These are phyloP conservation scores for Phylloscopus collybita DNA, from an alignment of 2,797 vertebrate species.

Conservation along the genomic window DNA sequence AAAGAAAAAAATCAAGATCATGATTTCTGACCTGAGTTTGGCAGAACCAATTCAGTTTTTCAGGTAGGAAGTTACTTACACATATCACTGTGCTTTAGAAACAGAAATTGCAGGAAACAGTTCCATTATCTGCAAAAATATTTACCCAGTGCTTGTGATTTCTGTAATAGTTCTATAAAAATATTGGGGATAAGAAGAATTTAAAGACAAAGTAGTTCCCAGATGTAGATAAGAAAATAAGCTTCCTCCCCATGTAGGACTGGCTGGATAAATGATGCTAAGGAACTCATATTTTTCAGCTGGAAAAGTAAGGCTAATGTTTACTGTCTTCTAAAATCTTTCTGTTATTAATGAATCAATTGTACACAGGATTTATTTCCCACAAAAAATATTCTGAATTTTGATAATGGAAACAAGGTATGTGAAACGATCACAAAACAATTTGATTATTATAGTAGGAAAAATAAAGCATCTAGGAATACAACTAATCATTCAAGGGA, in stretches of 20 bases:
- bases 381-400: not conserved
- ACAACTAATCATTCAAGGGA: not conserved
- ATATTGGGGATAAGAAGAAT: not conserved
- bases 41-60: constrained; percentile 27
- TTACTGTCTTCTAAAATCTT: not conserved
- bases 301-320: not conserved
- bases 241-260: not conserved
- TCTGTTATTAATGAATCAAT: not conserved
- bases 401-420: not conserved
- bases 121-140: not conserved
- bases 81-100: not conserved
- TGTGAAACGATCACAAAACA: not conserved
- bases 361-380: not conserved
- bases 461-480: not conserved
- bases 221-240: not conserved
- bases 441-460: not conserved
- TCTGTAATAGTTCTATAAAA: not conserved
- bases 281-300: not conserved
- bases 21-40: not conserved
- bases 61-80: not conserved
- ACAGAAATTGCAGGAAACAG: not conserved
- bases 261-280: not conserved
- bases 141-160: not conserved
- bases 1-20: not conserved
- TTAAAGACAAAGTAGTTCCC: not conserved